Evolutionary conservation across 2,113 vertebrate genomes (phyloP), one percentile per base, ranked within the genome.

Genomic region (Crotalus viridis): DNA sequence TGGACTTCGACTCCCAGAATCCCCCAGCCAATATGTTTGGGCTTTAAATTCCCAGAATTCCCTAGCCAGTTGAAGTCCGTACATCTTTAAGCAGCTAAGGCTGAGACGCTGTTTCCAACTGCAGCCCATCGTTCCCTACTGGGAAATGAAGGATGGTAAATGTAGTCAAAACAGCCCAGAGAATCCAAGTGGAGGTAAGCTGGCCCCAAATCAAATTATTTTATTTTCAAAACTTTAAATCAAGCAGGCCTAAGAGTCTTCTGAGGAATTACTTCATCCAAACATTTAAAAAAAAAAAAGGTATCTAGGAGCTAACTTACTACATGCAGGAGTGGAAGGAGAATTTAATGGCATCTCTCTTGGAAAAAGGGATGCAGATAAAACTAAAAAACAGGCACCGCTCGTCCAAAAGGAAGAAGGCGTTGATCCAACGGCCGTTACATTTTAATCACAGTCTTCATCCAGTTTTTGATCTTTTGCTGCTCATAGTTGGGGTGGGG

Each of bases 301-400:
- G 0, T 0, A 0, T 33, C 1, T 52, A 0, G 17, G 3, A 52
- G 61, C 17, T 54, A 54, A 3, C 19, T 54, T 74, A 24, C 48
- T 9, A 54, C 2, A 5, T 33, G 48, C 28, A 81, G 22, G 89
- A 48, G 51, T n/a, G 13, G 46, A 7, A 90, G 48, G 2, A 55
- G 12, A 48, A 56, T 26, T 85, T 26, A 46, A 48, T 0, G 3
- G 15, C 24, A 15, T 26, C 12, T 51, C 12, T 10, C 21, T 51
- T 51, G 43, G 46, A 28, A 24, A 51, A 12, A 48, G 22, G 24
- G 61, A 89, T 1, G 10, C 52, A 46, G 17, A 2, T 39, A 26
- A 33, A 43, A 43, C 10, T 33, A 2, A 48, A 10, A 26, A 15
- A 3, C 61, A 48, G 33, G 4, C 28, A 10, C 8, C 28, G 2